Evolutionary conservation across 2,113 vertebrate genomes (phyloP), one percentile per base, ranked within the genome.

Genomic region (Aphyosemion australe): DNA sequence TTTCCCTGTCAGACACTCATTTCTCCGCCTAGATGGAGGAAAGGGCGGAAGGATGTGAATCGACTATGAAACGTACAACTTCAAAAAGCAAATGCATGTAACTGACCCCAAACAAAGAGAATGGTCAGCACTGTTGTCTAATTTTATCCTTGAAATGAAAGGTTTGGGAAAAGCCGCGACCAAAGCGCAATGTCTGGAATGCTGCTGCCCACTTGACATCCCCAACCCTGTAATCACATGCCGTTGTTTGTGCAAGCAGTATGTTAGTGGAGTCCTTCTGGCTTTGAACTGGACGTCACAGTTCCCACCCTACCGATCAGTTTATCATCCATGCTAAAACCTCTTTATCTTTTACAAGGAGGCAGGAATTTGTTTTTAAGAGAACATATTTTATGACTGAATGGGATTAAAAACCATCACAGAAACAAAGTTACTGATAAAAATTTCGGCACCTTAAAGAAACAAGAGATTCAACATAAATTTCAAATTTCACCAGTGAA

Each of bases 111-210:
- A 72, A 84, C 69, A 89, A 83, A 85, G 73, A 50, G 49, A 69
- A 42, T 6, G 53, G 71, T 66, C 84, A 18, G 48, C 7, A 6
- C 57, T 15, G 45, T 43, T 63, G 59, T 69, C 80, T 83, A 84
- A 88, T 70, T 88, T 88, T 72, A 74, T 54, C 78, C 66, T 55
- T 10, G 7, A 79, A 88, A 90, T 87, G 50, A 84, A 0, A 12
- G 74, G 58, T 37, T 84, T 58, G 0, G 10, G 64, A 72, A 85
- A 89, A 88, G 51, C 89, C 84, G 4, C 50, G 1, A 39, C 61
- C 79, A 0, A 21, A 69, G 64, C 62, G 43, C 79, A 85, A 84
- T 20, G 74, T 76, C 61, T 62, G 84, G 87, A 87, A 87, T 76
- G 80, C 52, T 46, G 18, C 61, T 12, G 70, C 37, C 39, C 47